Conservation (phyloP, 2,888 invertebrate genomes). For the Drosophila koepferae region DNA sequence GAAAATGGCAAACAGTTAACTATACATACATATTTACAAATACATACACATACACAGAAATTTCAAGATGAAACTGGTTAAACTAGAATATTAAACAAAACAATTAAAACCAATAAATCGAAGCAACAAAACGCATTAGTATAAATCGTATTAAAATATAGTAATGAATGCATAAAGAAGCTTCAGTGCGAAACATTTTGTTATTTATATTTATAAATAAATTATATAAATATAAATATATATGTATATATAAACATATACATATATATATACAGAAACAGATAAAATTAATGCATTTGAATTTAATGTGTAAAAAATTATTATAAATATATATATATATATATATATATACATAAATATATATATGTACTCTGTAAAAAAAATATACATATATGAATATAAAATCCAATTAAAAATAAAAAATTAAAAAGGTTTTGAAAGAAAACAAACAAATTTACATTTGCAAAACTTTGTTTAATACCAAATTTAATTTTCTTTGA, state of each 20-base stretch:
- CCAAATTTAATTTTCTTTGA: not conserved
- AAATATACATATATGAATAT: constrained; percentile 46
- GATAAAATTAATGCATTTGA: constrained; percentile 62
- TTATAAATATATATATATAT: constrained; percentile 45
- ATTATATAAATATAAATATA: constrained; percentile 44
- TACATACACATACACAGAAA: constrained; percentile 34
- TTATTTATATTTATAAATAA: constrained; percentile 82
- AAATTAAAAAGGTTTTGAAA: constrained; percentile 10
- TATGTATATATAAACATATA: constrained; percentile 52
- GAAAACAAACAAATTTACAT: not conserved
- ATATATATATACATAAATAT: constrained; percentile 27
- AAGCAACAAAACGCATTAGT: constrained; percentile 21
- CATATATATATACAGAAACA: constrained; percentile 65
- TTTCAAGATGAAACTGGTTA: constrained; percentile 46
- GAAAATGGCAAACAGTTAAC: constrained; percentile 66
- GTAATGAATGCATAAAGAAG: constrained; percentile 48
- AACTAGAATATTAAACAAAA: constrained; percentile 27
- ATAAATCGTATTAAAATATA: constrained; percentile 59
- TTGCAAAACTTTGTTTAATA: constrained; percentile 6
- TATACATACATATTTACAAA: constrained; percentile 30
- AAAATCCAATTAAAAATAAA: constrained; percentile 58
- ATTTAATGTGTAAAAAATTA: constrained; percentile 79
- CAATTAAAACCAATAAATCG: constrained; percentile 1
- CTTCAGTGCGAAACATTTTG: constrained; percentile 82
- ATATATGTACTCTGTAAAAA: constrained; percentile 47